Percentiles rank a stretch among this genome's conserved stretches.
phyloP scores from a whole-genome alignment of 1,140 invertebrate genomes.

The Globodera rostochiensis region DNA sequence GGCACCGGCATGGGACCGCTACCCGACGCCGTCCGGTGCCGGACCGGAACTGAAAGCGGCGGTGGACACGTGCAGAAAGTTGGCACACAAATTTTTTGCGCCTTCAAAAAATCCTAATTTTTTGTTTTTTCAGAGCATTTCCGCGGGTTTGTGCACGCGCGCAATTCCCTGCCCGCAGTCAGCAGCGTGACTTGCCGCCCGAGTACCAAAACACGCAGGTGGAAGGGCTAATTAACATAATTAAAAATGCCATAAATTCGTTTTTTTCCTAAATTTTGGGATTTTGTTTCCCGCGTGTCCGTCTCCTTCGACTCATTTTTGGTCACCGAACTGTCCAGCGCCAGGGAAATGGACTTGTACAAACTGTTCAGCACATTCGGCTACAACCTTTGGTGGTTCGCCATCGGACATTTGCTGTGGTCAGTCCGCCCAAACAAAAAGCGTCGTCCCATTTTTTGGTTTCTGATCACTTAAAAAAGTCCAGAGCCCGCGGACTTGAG shows the following conservation, averaged over 20 bases:
- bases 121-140: constrained; percentile 13
- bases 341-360: constrained; percentile 18
- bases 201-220: constrained; percentile 18
- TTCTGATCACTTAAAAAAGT: background rate
- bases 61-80: constrained; percentile 38
- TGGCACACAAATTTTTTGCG: background rate
- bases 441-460: background rate
- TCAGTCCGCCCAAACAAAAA: background rate
- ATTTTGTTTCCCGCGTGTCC: constrained; percentile 41
- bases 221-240: background rate
- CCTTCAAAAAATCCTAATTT: constrained; percentile 16
- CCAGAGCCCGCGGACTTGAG: background rate
- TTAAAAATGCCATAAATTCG: constrained; percentile 26
- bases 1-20: constrained; percentile 28
- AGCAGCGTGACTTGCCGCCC: constrained; percentile 31
- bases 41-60: constrained; percentile 14
- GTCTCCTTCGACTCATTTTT: constrained; percentile 35
- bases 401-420: constrained; percentile 44
- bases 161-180: constrained; percentile 9
- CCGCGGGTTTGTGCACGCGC: constrained; percentile 13
- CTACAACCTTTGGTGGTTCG: constrained; percentile 47
- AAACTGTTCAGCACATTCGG: constrained; percentile 38
- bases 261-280: constrained; percentile 22
- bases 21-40: constrained; percentile 3
- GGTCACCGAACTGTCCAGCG: constrained; percentile 26